Evolutionary conservation across 2,113 vertebrate genomes (phyloP).

Genomic region (Sialia sialis): DNA sequence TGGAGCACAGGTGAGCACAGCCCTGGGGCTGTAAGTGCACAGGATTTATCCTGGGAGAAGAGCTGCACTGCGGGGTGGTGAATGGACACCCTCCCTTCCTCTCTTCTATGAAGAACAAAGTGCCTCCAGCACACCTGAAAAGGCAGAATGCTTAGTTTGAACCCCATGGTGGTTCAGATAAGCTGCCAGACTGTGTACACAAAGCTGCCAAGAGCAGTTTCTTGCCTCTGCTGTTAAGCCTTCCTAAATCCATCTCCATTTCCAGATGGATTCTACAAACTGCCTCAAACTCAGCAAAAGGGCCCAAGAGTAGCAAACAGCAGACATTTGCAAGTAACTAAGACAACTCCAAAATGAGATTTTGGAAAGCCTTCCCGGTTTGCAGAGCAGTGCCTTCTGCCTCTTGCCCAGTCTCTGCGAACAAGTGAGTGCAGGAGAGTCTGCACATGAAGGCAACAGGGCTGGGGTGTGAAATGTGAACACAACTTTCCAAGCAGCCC

Average conservation of each 20-base stretch:
- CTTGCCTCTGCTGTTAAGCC: background rate
- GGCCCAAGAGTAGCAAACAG: background rate
- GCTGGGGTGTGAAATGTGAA: background rate
- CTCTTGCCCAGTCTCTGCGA: background rate
- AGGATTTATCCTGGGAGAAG: background rate
- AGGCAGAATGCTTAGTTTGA: background rate
- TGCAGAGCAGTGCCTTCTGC: background rate
- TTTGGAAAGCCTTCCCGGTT: background rate
- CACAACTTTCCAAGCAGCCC: background rate
- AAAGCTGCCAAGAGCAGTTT: background rate
- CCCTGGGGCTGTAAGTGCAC: background rate
- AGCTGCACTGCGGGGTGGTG: accelerated
- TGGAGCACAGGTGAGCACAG: accelerated
- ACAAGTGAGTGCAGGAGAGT: background rate
- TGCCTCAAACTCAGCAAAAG: background rate
- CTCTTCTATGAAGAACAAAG: background rate
- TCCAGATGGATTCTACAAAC: background rate
- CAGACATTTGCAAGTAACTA: background rate
- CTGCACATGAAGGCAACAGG: accelerated
- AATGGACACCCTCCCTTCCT: background rate
- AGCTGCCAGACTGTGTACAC: background rate
- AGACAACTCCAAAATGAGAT: background rate
- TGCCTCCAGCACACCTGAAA: background rate
- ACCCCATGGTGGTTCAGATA: background rate
- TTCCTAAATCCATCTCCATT: background rate